Percentiles rank a stretch among this genome's conserved stretches.
Evolutionary conservation across 2,888 invertebrate genomes (phyloP).

Genomic region (Nomada fucata): DNA sequence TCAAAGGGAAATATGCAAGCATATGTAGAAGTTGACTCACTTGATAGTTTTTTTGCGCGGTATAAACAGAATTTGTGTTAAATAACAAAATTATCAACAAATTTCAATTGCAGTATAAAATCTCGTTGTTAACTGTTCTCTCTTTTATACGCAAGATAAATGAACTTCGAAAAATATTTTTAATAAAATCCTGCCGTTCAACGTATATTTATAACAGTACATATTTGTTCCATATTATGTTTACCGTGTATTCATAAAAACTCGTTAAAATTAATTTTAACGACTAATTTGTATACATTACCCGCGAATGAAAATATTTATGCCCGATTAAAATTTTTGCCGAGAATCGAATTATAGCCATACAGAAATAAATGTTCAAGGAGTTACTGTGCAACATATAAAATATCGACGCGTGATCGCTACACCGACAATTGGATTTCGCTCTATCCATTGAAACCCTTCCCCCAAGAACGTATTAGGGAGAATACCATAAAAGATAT

Average conservation of each 20-base stretch:
- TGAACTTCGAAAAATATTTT: neutral
- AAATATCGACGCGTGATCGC: neutral
- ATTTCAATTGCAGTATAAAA: neutral
- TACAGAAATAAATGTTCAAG: no score
- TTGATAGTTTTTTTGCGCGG: no score
- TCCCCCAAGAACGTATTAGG: neutral
- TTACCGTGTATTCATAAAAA: neutral
- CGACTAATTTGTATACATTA: no score
- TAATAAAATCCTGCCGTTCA: neutral
- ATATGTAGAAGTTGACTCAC: no score
- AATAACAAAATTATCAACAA: neutral
- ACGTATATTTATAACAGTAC: neutral
- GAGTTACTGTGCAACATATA: no score
- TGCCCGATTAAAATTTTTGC: no score
- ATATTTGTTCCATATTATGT: neutral
- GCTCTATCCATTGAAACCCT: neutral
- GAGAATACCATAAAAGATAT: conserved; percentile 13
- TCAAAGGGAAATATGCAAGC: no score
- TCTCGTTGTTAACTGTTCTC: neutral
- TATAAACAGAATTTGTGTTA: no score
- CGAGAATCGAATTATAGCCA: no score
- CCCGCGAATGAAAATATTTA: no score
- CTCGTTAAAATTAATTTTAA: neutral
- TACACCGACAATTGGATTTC: neutral
- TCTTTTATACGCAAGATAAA: neutral